Percentiles rank a stretch among this genome's conserved stretches.
Conservation (phyloP, 2,797 vertebrate species). For the Alosa sapidissima region DNA sequence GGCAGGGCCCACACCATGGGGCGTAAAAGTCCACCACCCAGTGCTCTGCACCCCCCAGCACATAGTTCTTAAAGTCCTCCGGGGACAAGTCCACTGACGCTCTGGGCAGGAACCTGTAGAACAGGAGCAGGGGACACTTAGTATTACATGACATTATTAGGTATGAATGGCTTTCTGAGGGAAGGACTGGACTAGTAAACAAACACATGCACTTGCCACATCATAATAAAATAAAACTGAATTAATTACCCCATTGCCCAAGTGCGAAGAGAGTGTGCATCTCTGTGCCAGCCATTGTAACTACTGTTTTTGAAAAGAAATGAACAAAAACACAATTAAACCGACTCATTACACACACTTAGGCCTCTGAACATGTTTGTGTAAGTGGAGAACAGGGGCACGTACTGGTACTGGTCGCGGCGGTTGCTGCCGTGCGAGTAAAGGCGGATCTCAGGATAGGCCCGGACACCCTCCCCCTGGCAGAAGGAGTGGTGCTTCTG, state of each 20-base stretch:
- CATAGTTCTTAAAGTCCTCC: slow-evolving; percentile 82
- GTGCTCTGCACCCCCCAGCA: slow-evolving; percentile 84
- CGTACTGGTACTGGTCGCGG: slow-evolving; percentile 76
- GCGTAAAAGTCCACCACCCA: slow-evolving; percentile 97
- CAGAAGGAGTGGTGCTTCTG: slow-evolving; percentile 88
- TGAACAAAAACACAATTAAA: slow-evolving; percentile 35
- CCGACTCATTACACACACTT: slow-evolving; percentile 10
- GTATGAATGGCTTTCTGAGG: neutral
- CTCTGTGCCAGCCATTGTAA: slow-evolving; percentile 92
- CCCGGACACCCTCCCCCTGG: slow-evolving; percentile 81
- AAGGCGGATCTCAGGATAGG: slow-evolving; percentile 92
- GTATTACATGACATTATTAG: neutral
- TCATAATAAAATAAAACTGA: neutral
- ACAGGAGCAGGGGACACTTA: neutral
- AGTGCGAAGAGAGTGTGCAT: slow-evolving; percentile 84
- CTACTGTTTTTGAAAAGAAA: slow-evolving; percentile 67
- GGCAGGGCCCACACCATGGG: slow-evolving; percentile 96
- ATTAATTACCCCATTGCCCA: slow-evolving; percentile 88
- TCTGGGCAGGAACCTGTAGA: slow-evolving; percentile 83
- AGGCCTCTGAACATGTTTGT: neutral
- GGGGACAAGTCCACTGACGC: slow-evolving; percentile 84
- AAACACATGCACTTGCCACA: neutral
- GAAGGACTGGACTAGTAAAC: neutral
- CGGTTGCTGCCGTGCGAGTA: slow-evolving; percentile 72
- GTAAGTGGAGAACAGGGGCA: slow-evolving; percentile 40